Evolutionary conservation across 1,140 invertebrate genomes (phyloP).

Genomic region (Himalopsyche phryganea): DNA sequence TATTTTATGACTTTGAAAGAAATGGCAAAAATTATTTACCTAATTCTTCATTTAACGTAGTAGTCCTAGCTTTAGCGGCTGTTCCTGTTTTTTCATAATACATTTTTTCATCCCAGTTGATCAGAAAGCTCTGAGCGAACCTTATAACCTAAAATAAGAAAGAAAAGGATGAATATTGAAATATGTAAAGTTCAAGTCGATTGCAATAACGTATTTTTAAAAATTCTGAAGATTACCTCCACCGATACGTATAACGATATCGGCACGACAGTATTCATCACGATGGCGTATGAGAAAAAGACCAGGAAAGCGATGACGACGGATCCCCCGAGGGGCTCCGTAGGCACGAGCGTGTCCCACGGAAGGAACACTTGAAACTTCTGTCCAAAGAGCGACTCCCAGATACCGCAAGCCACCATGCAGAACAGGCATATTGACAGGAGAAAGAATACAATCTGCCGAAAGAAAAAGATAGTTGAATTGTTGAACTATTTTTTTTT

Average conservation of each 20-base stretch:
- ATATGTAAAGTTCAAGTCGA: no score
- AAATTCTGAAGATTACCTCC: slow-evolving; percentile 71
- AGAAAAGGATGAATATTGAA: no score
- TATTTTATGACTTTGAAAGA: background rate
- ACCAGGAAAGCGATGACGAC: slow-evolving; percentile 93
- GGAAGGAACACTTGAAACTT: slow-evolving; percentile 91
- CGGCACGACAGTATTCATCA: slow-evolving; percentile 99
- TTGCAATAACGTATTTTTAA: slow-evolving; percentile 13
- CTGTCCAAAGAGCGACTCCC: slow-evolving; percentile 90
- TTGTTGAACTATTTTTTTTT: background rate
- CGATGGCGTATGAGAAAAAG: slow-evolving; percentile 99
- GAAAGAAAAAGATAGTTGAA: slow-evolving; percentile 1
- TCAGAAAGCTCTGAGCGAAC: slow-evolving; percentile 93
- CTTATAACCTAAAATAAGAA: slow-evolving; percentile 84
- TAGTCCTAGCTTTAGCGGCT: slow-evolving; percentile 94
- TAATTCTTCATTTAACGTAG: slow-evolving; percentile 97
- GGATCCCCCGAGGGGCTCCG: slow-evolving; percentile 73
- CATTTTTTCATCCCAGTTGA: slow-evolving; percentile 98
- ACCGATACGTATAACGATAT: slow-evolving; percentile 97
- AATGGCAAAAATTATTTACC: slow-evolving; percentile 52
- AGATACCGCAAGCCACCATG: slow-evolving; percentile 94
- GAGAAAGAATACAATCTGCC: slow-evolving; percentile 96
- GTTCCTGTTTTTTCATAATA: slow-evolving; percentile 85
- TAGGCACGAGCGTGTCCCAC: slow-evolving; percentile 90
- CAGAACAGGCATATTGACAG: slow-evolving; percentile 97